phyloP scores from a whole-genome alignment of 2,113 vertebrate species.

The Equus przewalskii region DNA sequence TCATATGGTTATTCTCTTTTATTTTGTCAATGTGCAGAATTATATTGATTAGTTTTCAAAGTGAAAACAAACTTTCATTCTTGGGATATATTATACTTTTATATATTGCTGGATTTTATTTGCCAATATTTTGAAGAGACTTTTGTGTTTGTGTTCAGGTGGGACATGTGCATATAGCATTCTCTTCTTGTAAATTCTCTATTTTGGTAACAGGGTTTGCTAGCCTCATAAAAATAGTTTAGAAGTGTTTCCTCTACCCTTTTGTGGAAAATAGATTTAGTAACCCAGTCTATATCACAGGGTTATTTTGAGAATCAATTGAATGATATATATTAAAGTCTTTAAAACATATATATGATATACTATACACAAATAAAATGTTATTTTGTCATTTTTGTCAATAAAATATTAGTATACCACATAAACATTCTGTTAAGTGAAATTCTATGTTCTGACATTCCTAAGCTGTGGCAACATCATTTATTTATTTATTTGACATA shows the following conservation, averaged over 20 bases:
- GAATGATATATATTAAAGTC: neutral
- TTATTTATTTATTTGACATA: neutral
- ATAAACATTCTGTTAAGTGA: conserved; percentile 6
- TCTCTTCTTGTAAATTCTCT: neutral
- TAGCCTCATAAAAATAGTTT: neutral
- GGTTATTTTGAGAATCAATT: neutral
- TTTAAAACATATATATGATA: neutral
- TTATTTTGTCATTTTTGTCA: neutral
- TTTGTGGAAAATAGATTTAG: neutral
- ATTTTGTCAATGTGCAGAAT: neutral
- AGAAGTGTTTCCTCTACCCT: neutral
- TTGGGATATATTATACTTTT: neutral
- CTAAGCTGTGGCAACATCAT: neutral
- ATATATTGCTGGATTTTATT: neutral
- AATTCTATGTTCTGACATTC: neutral
- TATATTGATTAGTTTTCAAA: neutral
- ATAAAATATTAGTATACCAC: neutral
- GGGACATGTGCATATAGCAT: neutral
- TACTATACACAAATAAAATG: neutral
- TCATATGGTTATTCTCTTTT: neutral
- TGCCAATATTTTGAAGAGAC: neutral
- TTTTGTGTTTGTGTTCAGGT: neutral
- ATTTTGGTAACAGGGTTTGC: neutral
- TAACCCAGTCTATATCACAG: neutral
- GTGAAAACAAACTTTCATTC: neutral